These are phyloP conservation scores for Trogon surrucura DNA, from an alignment of 2,113 vertebrate genomes.

Conservation along the genomic window DNA sequence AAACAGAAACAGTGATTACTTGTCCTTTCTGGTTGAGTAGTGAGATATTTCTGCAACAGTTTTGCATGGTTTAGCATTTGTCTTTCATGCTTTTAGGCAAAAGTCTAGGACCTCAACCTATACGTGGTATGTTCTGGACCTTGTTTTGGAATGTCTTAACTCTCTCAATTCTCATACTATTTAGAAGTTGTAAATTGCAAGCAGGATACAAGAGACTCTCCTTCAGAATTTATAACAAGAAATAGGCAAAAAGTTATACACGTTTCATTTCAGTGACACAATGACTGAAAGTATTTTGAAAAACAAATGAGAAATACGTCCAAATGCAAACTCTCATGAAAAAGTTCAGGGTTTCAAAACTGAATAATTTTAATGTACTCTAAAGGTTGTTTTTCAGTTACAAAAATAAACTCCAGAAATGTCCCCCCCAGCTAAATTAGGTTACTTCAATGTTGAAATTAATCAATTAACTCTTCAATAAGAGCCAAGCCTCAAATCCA, in stretches of 20 bases:
- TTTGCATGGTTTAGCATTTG: not conserved
- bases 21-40: not conserved
- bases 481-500: constrained; percentile 60
- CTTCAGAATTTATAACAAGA: not conserved
- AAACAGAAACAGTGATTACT: not conserved
- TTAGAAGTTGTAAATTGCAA: not conserved
- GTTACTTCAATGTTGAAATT: constrained; percentile 36
- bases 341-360: constrained; percentile 3
- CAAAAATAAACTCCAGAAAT: constrained; percentile 26
- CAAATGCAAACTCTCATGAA: not conserved
- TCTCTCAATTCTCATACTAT: not conserved
- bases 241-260: accelerated
- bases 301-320: not conserved
- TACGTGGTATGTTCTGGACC: not conserved
- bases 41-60: not conserved
- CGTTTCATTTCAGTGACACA: not conserved
- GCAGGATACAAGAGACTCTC: not conserved
- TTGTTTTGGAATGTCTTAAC: not conserved
- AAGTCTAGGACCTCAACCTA: not conserved
- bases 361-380: not conserved
- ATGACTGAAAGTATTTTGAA: not conserved
- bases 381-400: not conserved
- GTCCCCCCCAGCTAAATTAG: constrained; percentile 17
- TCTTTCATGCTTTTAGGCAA: not conserved
- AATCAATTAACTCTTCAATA: constrained; percentile 47